These are phyloP conservation scores for Sipha maydis DNA, from an alignment of 2,888 invertebrate genomes.

Conservation along the genomic window DNA sequence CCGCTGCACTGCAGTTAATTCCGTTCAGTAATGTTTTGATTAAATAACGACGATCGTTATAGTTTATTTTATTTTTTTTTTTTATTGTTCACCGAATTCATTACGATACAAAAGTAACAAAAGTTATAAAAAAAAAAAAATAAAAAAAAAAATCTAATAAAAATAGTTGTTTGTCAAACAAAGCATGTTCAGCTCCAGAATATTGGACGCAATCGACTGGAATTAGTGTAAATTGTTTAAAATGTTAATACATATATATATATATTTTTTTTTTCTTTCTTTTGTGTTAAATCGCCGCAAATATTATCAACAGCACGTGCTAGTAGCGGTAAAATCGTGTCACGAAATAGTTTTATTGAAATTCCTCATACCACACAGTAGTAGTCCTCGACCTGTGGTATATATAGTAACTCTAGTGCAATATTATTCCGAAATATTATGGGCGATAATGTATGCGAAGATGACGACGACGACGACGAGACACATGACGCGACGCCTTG, in stretches of 20 bases:
- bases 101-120: neutral
- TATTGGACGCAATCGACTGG: slow-evolving; percentile 26
- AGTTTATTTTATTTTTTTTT: neutral
- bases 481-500: neutral
- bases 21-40: neutral
- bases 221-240: neutral
- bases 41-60: neutral
- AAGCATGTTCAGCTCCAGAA: neutral
- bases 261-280: neutral
- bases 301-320: neutral
- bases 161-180: neutral
- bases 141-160: neutral
- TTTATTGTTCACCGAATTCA: neutral
- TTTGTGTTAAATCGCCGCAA: neutral
- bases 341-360: neutral
- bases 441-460: neutral
- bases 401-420: neutral
- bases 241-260: neutral
- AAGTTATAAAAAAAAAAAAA: no score
- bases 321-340: neutral
- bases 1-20: neutral
- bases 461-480: neutral
- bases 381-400: neutral
- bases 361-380: neutral
- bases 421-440: slow-evolving; percentile 3